Conservation (phyloP, 2,113 vertebrate species). For the Psophia crepitans region DNA sequence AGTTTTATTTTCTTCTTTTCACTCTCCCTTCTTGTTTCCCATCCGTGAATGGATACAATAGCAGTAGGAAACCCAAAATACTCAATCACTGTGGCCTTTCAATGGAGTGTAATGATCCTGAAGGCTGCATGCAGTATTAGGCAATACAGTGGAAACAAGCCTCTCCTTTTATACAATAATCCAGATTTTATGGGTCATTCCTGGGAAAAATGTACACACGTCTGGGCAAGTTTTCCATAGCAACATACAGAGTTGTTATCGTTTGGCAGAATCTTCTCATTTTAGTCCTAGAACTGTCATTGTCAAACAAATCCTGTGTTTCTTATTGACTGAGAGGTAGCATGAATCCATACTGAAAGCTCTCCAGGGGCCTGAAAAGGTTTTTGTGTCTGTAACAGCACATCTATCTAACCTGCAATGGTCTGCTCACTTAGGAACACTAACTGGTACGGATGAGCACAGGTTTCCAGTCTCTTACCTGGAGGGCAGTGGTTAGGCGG, state of each 20-base stretch:
- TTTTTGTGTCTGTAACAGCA: neutral
- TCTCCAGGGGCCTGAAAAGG: slow-evolving; percentile 3
- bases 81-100: neutral
- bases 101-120: neutral
- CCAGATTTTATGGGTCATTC: neutral
- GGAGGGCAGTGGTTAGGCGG: neutral
- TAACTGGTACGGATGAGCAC: slow-evolving; percentile 11
- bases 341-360: neutral
- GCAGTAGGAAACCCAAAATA: neutral
- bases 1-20: slow-evolving; percentile 6
- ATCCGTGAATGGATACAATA: neutral
- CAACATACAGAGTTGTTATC: neutral
- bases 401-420: neutral
- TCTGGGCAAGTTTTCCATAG: neutral
- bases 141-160: neutral
- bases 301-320: slow-evolving; percentile 6
- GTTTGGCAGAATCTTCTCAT: neutral
- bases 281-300: slow-evolving; percentile 19
- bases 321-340: neutral
- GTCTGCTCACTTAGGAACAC: neutral
- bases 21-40: neutral
- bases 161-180: neutral
- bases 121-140: neutral
- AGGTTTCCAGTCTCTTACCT: slow-evolving; percentile 47
- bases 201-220: neutral